Base-by-base conservation (phyloP, 1,140 invertebrate genomes). In the Chrysomallon squamiferum region DNA sequence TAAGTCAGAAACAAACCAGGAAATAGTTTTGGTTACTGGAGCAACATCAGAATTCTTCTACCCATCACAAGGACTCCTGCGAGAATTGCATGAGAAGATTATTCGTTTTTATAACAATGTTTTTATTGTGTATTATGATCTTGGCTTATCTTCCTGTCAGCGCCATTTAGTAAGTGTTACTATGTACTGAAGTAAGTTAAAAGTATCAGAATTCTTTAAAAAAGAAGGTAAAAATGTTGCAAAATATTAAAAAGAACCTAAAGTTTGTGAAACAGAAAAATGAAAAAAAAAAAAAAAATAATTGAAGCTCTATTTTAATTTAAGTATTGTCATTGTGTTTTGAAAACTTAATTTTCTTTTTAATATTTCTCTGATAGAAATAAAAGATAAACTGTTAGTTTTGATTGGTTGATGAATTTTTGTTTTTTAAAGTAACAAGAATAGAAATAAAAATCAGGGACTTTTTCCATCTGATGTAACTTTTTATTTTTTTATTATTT, bases 41-140 rank as follows among this genome's bases (percentile, higher is more conserved):
- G 22, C 50, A 54, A 27, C 50, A 27, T 54, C 50, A 27, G 50
- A 54, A 22, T 54, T 22, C n/a, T 54, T 54, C 50, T 30, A 54
- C 15, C 22, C n/a, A 27, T 54, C 50, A 7, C 50, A 54, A 22
- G 50, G 50, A n/a, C 50, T 54, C 7, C n/a, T 54, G 13, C 50
- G 25, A 25, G 29, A 27, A 30, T 22, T 54, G 50, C 50, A 54
- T 22, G 29, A 25, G 22, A 54, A 25, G 29, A 15, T 54, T 18
- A 3, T 54, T 18, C 22, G 50, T 25, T 27, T 4, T 18, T 54
- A n/a, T 22, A 27, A 25, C 50, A 54, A 54, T 9, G 29, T 54
- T 5, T 30, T 27, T 29, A 4, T 54, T 15, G 25, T 54, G 18
- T 54, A 27, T 30, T 54, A 54, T 54, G 50, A 54, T 30, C 50